Evolutionary conservation across 53 echinoderm and acorn worm species (phyloP), one percentile per base, ranked within the genome.

Genomic region (Temnopleurus reevesii): DNA sequence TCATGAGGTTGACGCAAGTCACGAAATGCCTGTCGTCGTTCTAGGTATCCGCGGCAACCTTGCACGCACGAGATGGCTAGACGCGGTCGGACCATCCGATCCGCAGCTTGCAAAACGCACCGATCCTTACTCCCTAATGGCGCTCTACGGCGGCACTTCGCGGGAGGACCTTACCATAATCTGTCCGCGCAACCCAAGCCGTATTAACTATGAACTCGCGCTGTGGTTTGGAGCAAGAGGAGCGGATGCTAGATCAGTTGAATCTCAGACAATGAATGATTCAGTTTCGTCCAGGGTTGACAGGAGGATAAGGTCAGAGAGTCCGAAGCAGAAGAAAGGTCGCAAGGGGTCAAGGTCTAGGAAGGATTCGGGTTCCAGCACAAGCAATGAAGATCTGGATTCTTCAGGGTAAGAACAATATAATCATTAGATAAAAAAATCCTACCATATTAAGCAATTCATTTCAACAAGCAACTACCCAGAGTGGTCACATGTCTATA

Each of bases 161-260:
- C 92, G 99, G 10, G 94, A 94, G 6, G 99, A 99, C 53, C 91
- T 93, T 36, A 87, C 91, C 27, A 91, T 99, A 26, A 92, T 94
- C 81, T 96, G 94, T 47, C 95, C 99, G 0, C 91, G 99, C 17
- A 96, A 96, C 76, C 95, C 94, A 45, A 93, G 71, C 45, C 88
- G 96, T 5, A 90, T 96, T 26, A 94, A 96, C 89, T 96, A 94
- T 36, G 99, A 99, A 43, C 86, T 99, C 65, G 90, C 94, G 0
- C 90, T 92, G 36, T 99, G 96, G 99, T 99, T 99, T 81, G 99
- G 99, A 13, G 96, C 94, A 0, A 90, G 99, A 23, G 99, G 93
- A 8, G 93, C 99, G 0, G 60, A 60, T 43, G 71, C 49, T 21
- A 19, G 49, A 30, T 19, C 12, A 25, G 51, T 80, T n/a, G 93